These are phyloP conservation scores for Spodoptera picta DNA, from an alignment of 2,888 invertebrate species.

Conservation along the genomic window DNA sequence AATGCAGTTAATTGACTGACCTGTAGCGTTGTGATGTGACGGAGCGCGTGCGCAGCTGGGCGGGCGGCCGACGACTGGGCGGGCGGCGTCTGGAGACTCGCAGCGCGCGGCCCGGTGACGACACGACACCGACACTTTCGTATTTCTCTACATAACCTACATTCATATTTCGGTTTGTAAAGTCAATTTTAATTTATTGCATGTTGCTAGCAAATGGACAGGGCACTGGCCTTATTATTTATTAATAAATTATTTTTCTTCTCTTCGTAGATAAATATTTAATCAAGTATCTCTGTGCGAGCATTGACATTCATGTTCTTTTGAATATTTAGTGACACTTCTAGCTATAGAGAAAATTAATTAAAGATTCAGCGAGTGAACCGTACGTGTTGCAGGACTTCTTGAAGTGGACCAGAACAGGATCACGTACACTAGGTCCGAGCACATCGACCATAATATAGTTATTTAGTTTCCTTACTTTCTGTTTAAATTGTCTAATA, in stretches of 20 bases:
- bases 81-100: slow-evolving; percentile 76
- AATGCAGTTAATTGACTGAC: slow-evolving; percentile 68
- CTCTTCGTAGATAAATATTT: no score
- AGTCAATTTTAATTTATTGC: no score
- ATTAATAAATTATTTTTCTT: no score
- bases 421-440: slow-evolving; percentile 99
- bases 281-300: no score
- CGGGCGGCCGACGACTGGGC: slow-evolving; percentile 86
- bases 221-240: no score
- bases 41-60: slow-evolving; percentile 76
- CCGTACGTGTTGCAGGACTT: slow-evolving; percentile 99
- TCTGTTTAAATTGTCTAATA: no score
- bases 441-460: slow-evolving; percentile 95
- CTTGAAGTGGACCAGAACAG: slow-evolving; percentile 98
- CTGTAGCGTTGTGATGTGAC: slow-evolving; percentile 61
- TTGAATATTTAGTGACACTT: no score
- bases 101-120: slow-evolving; percentile 51
- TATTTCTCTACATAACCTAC: neutral
- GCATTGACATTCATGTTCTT: no score
- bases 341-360: no score
- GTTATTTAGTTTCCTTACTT: no score
- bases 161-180: neutral
- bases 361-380: slow-evolving; percentile 90
- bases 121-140: slow-evolving; percentile 41
- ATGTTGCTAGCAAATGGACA: no score